Evolutionary conservation across 2,888 invertebrate species (phyloP), one percentile per base, ranked within the genome.

Genomic region (Drosophila nr. fundita): DNA sequence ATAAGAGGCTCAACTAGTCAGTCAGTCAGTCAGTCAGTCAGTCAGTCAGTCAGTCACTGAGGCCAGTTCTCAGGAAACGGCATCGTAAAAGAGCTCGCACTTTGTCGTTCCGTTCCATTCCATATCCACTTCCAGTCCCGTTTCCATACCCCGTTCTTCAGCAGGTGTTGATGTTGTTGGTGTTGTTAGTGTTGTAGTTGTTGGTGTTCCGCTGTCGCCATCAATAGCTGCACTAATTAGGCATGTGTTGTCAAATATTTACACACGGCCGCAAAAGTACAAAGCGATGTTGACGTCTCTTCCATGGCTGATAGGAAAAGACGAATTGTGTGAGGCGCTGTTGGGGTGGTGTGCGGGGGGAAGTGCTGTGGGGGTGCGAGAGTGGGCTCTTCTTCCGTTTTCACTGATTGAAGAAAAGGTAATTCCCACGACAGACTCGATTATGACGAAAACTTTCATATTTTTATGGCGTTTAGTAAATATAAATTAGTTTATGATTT

Each of bases 191-290:
- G 65, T 45, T 66, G 76, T n/a, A 61, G 58, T 27, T 64, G 53
- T 15, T 66, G 66, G 10, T 55, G 59, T 50, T 63, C 64, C 24
- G 82, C 79, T 82, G 78, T 79, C 85, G 80, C 85, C 87, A 88
- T 87, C 91, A 88, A 88, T 88, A 77, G 91, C 89, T 92, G 91
- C 89, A 91, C 91, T 91, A 91, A 91, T 91, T 91, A 92, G 92
- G 92, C 90, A 84, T 85, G 87, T 87, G 91, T 90, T 87, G 85
- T 83, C 84, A 92, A 92, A 92, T 92, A 92, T 91, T 91, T 91
- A 85, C 81, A 83, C 80, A 83, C 81, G 74, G 89, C 67, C 90
- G 88, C 85, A 76, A 91, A 88, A 91, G 83, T 89, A 90, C 91
- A 90, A 91, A 88, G 89, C 82, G 75, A 42, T 82, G 66, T 83